Evolutionary conservation across 2,797 vertebrate species (phyloP).

Genomic region (Microctenopoma stevenorrisi): DNA sequence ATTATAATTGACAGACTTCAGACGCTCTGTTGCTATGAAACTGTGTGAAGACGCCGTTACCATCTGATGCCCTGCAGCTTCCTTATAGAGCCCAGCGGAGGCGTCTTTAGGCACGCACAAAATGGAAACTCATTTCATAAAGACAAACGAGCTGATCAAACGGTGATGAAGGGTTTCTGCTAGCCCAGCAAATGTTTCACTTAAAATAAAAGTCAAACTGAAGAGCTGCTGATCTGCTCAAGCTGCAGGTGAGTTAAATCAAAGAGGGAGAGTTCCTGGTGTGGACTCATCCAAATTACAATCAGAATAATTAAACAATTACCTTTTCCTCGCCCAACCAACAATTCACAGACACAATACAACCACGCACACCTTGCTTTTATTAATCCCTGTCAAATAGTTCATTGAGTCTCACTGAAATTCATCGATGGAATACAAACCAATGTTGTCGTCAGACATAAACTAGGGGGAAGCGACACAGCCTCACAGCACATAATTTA

Average conservation of each 20-base stretch:
- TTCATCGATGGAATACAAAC: slow-evolving; percentile 2
- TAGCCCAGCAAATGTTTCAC: neutral
- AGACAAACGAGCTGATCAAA: neutral
- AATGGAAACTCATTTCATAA: too few relatives aligned
- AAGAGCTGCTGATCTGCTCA: too few relatives aligned
- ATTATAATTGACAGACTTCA: neutral
- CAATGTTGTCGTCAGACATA: neutral
- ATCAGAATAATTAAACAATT: too few relatives aligned
- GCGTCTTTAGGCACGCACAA: neutral
- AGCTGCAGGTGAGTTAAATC: too few relatives aligned
- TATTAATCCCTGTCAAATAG: neutral
- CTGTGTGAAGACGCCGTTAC: neutral
- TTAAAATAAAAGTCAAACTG: too few relatives aligned
- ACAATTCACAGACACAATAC: too few relatives aligned
- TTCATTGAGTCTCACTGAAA: neutral
- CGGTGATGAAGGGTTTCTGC: neutral
- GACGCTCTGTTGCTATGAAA: neutral
- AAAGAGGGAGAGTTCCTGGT: too few relatives aligned
- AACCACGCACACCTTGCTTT: too few relatives aligned
- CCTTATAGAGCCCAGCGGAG: neutral
- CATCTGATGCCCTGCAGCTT: neutral
- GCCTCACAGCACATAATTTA: neutral
- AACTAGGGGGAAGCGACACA: neutral
- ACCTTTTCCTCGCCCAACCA: too few relatives aligned
- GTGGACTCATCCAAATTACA: too few relatives aligned